Conservation (phyloP, 1,140 invertebrate species). For the Manduca sexta region DNA sequence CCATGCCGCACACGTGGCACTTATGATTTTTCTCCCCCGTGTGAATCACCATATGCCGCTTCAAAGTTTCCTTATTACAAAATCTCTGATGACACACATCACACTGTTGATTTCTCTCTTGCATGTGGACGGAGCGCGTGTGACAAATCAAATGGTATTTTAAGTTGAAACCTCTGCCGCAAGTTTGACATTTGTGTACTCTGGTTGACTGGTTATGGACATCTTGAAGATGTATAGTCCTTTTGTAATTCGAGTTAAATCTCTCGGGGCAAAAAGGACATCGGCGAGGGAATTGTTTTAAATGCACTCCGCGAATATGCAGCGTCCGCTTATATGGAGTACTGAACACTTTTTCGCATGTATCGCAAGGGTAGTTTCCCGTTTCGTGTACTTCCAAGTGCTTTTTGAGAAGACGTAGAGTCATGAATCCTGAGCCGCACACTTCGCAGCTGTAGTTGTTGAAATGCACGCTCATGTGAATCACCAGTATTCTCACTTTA, state of each 20-base stretch:
- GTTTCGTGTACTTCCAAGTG: conserved; percentile 70
- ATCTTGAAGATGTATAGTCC: conserved; percentile 60
- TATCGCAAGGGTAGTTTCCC: conserved; percentile 56
- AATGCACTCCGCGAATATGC: conserved; percentile 54
- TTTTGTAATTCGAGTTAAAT: conserved; percentile 57
- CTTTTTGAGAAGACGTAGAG: conserved; percentile 70
- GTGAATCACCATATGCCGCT: conserved; percentile 75
- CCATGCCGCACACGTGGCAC: conserved; percentile 79
- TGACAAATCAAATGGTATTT: conserved; percentile 65
- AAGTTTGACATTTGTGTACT: conserved; percentile 65
- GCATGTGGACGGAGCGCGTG: conserved; percentile 53
- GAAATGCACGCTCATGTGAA: conserved; percentile 66
- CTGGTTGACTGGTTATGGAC: conserved; percentile 59
- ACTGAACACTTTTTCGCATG: conserved; percentile 57
- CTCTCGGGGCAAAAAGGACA: conserved; percentile 62
- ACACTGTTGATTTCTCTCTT: conserved; percentile 62
- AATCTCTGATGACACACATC: conserved; percentile 65
- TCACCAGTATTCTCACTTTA: conserved; percentile 58
- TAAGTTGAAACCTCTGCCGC: conserved; percentile 52
- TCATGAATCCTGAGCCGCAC: conserved; percentile 73
- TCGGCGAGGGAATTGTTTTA: conserved; percentile 52
- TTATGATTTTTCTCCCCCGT: conserved; percentile 83
- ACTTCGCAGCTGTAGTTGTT: conserved; percentile 66
- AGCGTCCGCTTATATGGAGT: conserved; percentile 51
- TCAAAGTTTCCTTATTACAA: conserved; percentile 64